Conservation (phyloP, 2,797 vertebrate genomes). For the Hypotaenidia okinawae region DNA sequence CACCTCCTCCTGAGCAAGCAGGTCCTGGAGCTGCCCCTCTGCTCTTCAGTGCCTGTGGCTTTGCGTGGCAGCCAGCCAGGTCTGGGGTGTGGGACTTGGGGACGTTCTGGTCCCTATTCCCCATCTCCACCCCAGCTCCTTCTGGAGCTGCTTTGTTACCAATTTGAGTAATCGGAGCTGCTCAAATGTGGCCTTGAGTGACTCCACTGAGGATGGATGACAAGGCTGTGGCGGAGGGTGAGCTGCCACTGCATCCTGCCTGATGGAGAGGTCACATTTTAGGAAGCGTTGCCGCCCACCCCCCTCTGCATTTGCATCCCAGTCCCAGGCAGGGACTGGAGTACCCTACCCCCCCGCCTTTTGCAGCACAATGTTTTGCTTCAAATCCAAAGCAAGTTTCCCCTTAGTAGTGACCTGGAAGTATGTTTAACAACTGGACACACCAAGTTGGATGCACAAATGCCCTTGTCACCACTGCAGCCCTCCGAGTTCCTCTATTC, state of each 20-base stretch:
- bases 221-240: background rate
- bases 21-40: background rate
- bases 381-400: background rate
- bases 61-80: background rate
- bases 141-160: background rate
- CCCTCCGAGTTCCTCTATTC: background rate
- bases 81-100: accelerated
- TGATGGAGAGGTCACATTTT: background rate
- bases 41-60: background rate
- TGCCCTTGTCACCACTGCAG: background rate
- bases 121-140: background rate
- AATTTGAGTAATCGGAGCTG: background rate
- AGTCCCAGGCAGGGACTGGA: background rate
- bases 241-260: background rate
- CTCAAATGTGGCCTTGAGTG: accelerated
- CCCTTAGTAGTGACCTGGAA: background rate
- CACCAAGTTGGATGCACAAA: background rate
- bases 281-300: background rate
- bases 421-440: background rate
- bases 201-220: accelerated
- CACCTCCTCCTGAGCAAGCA: constrained; percentile 13
- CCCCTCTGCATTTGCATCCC: background rate
- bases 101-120: too few species aligned
- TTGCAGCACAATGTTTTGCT: background rate
- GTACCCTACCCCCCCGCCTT: background rate